Evolutionary conservation across 2,113 vertebrate species (phyloP), one percentile per base, ranked within the genome.

Genomic region (Tinamus guttatus): DNA sequence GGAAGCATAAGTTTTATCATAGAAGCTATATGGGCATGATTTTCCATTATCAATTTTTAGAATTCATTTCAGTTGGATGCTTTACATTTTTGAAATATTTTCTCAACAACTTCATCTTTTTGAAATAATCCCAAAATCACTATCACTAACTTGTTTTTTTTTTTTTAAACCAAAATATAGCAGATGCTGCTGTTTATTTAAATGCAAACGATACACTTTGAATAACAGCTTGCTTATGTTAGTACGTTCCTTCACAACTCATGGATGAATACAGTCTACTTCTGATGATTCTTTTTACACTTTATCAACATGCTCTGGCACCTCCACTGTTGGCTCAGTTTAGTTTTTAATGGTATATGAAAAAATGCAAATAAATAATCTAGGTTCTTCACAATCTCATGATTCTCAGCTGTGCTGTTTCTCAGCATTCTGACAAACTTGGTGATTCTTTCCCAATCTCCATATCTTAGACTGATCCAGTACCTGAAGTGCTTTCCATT

Each of bases 181-280:
- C 89, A 94, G 82, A 80, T 91, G 89, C 51, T 56, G n/a, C 63
- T 68, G 24, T 69, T 91, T 82, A 67, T 95, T 94, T 65, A 36
- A 91, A 74, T 69, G 65, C 15, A 69, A 89, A 76, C 15, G 24
- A 17, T 82, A 79, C 47, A 28, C 59, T 86, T 94, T 75, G 58
- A 54, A 52, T 94, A 78, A 56, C 87, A 89, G 78, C 63, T 96
- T 89, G 62, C 49, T 87, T 7, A 0, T 43, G 67, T 30, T 69
- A 38, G 4, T 69, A 65, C 1, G 2, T 24, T 74, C 58, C 70
- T 85, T 63, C 89, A 74, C 56, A 76, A 82, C 16, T 69, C 83
- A 76, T 40, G 60, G 34, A 90, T 64, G 52, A n/a, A 73, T 62
- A 71, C 1, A 80, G 10, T 45, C 38, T 82, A 25, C 0, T 2